Evolutionary conservation across 2,888 invertebrate genomes (phyloP).

Genomic region (Amblyjoppa fuscipennis): DNA sequence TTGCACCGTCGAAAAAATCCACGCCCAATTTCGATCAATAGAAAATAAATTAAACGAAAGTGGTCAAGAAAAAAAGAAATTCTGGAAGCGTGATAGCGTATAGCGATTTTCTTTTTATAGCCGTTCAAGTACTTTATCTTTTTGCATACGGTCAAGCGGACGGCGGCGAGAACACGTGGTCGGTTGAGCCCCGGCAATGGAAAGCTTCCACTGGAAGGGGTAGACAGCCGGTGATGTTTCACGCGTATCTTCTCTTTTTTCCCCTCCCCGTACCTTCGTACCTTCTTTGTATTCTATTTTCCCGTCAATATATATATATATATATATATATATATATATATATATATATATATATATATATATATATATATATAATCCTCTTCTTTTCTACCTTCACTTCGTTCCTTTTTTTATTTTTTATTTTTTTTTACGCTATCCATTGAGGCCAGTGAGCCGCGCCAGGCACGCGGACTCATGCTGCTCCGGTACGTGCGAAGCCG

Average conservation of each 20-base stretch:
- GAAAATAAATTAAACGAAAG: not conserved
- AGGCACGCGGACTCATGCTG: slow-evolving; percentile 12
- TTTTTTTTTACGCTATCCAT: slow-evolving; percentile 22
- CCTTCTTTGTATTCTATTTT: slow-evolving; percentile 19
- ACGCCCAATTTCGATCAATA: not conserved
- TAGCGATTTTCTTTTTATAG: not conserved
- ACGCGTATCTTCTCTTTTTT: slow-evolving; percentile 1
- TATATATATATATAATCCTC: too few species aligned
- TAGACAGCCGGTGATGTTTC: slow-evolving; percentile 5
- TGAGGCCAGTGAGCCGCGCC: slow-evolving; percentile 23
- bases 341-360: not conserved
- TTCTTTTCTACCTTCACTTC: not conserved
- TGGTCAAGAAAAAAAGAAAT: not conserved
- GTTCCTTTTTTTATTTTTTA: not conserved
- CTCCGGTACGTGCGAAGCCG: not conserved
- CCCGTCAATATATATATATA: not conserved
- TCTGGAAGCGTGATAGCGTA: not conserved
- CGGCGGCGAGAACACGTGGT: slow-evolving; percentile 8
- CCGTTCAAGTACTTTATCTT: not conserved
- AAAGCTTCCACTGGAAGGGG: not conserved
- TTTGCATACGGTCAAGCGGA: slow-evolving; percentile 2
- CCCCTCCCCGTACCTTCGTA: not conserved
- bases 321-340: not conserved
- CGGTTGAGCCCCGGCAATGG: slow-evolving; percentile 9
- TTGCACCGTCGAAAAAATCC: too few species aligned